phyloP scores from a whole-genome alignment of 2,888 invertebrate species.

The Cremastobaeus sp. region DNA sequence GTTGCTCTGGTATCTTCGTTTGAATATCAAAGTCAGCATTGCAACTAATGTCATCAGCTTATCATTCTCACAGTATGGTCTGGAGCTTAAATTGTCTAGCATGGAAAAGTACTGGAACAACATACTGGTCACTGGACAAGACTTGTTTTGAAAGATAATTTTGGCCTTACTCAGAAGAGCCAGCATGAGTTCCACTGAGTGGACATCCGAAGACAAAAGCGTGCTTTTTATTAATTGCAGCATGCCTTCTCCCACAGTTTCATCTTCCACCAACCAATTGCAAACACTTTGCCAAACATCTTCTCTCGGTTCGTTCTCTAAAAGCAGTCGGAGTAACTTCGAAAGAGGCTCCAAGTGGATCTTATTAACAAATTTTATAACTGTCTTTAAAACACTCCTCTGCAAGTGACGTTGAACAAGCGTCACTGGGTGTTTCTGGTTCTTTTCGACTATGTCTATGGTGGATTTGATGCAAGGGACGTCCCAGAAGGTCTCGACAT shows the following conservation, averaged over 20 bases:
- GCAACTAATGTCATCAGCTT: background rate
- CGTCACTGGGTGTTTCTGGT: conserved; percentile 16
- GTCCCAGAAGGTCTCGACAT: background rate
- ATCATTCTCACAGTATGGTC: conserved; percentile 13
- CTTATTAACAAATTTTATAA: conserved; percentile 14
- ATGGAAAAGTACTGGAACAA: background rate
- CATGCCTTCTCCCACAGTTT: background rate
- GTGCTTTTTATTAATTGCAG: background rate
- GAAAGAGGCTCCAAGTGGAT: conserved; percentile 6
- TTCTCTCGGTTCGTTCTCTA: conserved; percentile 8
- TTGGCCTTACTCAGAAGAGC: conserved; percentile 3
- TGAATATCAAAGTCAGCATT: conserved; percentile 2
- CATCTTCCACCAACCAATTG: conserved; percentile 2
- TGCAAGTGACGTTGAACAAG: conserved; percentile 10
- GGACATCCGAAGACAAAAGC: background rate
- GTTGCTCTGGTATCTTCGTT: background rate
- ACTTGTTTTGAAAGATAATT: background rate
- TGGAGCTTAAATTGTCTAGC: conserved; percentile 1
- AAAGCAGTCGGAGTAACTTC: background rate
- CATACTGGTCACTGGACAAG: background rate
- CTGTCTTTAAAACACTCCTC: background rate
- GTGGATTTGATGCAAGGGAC: background rate
- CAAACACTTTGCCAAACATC: conserved; percentile 14
- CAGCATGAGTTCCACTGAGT: background rate
- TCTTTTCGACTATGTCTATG: background rate